Conservation (phyloP, 2,888 invertebrate species). For the Heliconius hortense region DNA sequence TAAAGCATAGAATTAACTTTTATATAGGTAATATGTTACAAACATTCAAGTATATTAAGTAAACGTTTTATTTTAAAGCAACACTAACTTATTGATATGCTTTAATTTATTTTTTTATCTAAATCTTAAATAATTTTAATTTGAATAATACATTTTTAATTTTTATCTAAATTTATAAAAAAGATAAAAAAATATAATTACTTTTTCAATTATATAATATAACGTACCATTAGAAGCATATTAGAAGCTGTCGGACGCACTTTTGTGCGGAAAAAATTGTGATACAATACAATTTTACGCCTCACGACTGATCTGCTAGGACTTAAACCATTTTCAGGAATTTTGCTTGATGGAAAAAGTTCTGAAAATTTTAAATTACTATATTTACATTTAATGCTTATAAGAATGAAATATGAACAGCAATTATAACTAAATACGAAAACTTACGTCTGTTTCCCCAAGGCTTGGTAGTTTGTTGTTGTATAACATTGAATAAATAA, state of each 20-base stretch:
- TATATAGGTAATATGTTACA: not conserved
- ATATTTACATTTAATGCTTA: not conserved
- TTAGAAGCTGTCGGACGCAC: slow-evolving; percentile 89
- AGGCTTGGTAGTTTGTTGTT: slow-evolving; percentile 52
- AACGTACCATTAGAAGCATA: slow-evolving; percentile 88
- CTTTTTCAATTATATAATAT: not conserved
- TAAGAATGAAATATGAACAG: accelerated
- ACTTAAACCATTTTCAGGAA: slow-evolving; percentile 76
- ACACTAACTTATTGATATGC: slow-evolving; percentile 2
- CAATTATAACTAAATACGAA: not conserved
- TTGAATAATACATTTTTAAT: no score
- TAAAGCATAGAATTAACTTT: not conserved
- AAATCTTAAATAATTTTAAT: no score
- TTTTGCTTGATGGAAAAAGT: slow-evolving; percentile 61
- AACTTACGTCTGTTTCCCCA: slow-evolving; percentile 67
- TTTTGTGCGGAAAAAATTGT: slow-evolving; percentile 88
- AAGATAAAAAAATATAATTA: not conserved
- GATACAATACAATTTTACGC: slow-evolving; percentile 87
- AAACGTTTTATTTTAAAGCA: not conserved
- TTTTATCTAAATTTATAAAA: no score
- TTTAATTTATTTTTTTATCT: not conserved
- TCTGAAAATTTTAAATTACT: slow-evolving; percentile 51
- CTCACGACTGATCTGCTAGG: slow-evolving; percentile 83
- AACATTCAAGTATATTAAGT: not conserved
- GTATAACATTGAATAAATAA: slow-evolving; percentile 52